Base-by-base conservation (phyloP, 2,797 vertebrate genomes). In the Chelon auratus region DNA sequence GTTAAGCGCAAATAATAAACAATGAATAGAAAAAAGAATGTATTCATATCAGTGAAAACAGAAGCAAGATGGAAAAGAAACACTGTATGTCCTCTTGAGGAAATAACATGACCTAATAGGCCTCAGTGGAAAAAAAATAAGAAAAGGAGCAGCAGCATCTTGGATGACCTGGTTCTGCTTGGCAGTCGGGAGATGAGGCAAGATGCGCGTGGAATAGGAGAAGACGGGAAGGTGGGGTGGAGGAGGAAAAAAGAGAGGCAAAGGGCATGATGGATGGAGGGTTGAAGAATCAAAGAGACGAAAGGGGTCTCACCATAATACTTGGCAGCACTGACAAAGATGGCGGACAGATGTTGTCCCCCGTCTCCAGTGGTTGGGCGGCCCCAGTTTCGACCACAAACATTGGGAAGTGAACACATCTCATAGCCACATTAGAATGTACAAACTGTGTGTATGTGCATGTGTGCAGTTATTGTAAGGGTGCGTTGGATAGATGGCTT, bases 331-430 rank as follows among this genome's bases (percentile, higher is more conserved):
- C 71, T 87, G 88, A 91, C 59, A 80, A 88, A 87, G 85, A 91
- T 88, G 84, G 87, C 15, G 80, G 85, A 91, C 80, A 87, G 79
- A 78, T 86, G 82, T 87, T 84, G 81, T 78, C 87, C 90, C 82
- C 87, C 43, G 60, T 89, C 82, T 76, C 80, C 86, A 86, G 87
- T 78, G 80, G 84, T 75, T 74, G 77, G 81, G 53, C 22, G 17
- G 84, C 81, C 72, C 48, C 24, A 80, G 60, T 80, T 84, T 80
- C 64, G 57, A 82, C 69, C 84, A 69, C 87, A 88, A 77, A 89
- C 77, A 80, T 83, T 14, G 62, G 75, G 58, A 86, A 83, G 72
- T 85, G 79, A 87, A 78, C 78, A 87, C 79, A 87, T 78, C 85
- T 87, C 76, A 85, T 18, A 84, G 81, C 77, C 79, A 85, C 18